Percentiles rank a stretch among this genome's conserved stretches.
These are phyloP conservation scores for Papilio gigon DNA, from an alignment of 2,888 invertebrate genomes.

Conservation along the genomic window DNA sequence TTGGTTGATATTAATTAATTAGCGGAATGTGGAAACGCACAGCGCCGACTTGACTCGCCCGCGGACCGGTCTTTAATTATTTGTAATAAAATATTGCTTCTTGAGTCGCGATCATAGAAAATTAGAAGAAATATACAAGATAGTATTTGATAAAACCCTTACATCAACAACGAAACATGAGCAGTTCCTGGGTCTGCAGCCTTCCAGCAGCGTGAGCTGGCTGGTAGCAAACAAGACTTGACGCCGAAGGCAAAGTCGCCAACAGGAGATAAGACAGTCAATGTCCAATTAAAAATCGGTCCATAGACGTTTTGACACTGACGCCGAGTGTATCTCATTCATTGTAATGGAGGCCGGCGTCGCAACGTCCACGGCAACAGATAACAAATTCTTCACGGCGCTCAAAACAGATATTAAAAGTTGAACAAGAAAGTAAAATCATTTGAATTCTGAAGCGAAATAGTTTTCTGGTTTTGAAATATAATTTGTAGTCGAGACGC, in stretches of 20 bases:
- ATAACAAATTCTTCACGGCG: conserved; percentile 30
- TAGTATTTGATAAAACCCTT: background rate
- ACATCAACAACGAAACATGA: too few species aligned
- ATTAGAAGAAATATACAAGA: background rate
- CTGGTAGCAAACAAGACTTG: background rate
- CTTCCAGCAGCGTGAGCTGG: background rate
- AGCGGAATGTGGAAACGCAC: conserved; percentile 8
- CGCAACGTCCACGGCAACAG: conserved; percentile 18
- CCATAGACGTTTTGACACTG: conserved; percentile 25
- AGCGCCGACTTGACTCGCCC: conserved; percentile 48
- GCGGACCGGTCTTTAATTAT: conserved; percentile 62
- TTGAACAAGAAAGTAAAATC: conserved; percentile 10
- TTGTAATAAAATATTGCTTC: conserved; percentile 54
- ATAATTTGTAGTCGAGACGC: conserved; percentile 8
- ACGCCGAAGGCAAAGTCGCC: background rate
- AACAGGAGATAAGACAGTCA: conserved; percentile 11
- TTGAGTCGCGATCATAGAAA: conserved; percentile 55
- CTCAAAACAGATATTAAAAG: conserved; percentile 27
- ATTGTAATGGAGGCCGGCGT: conserved; percentile 16
- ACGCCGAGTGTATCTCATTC: conserved; percentile 22
- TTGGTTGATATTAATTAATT: conserved; percentile 37
- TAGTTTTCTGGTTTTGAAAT: conserved; percentile 16
- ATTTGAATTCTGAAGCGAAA: conserved; percentile 18
- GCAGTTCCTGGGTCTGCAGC: background rate
- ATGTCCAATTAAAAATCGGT: conserved; percentile 11